phyloP scores from a whole-genome alignment of 2,113 vertebrate genomes.

The Microcebus lehilahytsara region DNA sequence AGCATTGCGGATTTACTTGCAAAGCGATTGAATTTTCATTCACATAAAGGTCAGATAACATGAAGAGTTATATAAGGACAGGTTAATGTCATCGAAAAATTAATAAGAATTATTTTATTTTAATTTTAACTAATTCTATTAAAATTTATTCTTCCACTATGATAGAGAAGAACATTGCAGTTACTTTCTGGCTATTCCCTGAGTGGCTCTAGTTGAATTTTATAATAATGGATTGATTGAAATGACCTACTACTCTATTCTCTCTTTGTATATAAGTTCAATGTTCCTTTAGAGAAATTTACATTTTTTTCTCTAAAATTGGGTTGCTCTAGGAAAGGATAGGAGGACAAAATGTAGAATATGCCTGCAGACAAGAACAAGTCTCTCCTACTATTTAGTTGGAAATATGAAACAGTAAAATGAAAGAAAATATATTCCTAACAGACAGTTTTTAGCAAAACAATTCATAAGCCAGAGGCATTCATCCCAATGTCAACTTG shows the following conservation, averaged over 20 bases:
- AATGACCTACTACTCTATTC: neutral
- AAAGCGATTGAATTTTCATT: slow-evolving; percentile 7
- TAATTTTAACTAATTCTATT: neutral
- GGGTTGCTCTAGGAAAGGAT: neutral
- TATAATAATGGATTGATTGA: neutral
- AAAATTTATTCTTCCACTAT: neutral
- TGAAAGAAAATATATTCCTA: neutral
- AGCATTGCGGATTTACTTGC: neutral
- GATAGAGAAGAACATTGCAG: neutral
- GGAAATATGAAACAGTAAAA: slow-evolving; percentile 23
- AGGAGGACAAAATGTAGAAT: neutral
- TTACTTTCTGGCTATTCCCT: slow-evolving; percentile 9
- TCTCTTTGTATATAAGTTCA: neutral
- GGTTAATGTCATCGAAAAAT: neutral
- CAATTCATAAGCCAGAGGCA: neutral
- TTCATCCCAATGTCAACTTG: neutral
- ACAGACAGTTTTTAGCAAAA: neutral
- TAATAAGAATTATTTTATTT: slow-evolving; percentile 2
- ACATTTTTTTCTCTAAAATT: neutral
- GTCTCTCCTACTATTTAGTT: neutral
- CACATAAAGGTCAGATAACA: neutral
- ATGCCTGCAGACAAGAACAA: neutral
- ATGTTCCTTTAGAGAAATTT: neutral
- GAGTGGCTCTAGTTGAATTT: neutral
- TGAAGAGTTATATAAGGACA: neutral